Evolutionary conservation across 2,888 invertebrate species (phyloP), one percentile per base, ranked within the genome.

Genomic region (Noctua pronuba): DNA sequence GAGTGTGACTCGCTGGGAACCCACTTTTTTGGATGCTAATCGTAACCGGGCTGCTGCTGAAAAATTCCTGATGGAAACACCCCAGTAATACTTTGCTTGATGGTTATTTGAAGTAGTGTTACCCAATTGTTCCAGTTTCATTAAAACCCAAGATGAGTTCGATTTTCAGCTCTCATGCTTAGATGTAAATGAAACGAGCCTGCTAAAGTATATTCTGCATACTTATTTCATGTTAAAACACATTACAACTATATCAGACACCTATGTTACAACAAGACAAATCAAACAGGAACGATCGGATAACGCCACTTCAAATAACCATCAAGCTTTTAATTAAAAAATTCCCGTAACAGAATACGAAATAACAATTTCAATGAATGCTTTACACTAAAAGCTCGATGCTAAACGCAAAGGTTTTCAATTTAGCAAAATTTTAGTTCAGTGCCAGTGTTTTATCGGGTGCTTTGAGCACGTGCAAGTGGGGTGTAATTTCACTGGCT

Each of bases 351-450:
- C 85, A 82, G 87, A 86, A 88, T 86, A 82, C 83, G 85, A 88
- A 90, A 91, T 89, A 89, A 91, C 90, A 86, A 90, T 92, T 92
- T 91, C 83, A 79, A 90, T 90, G 86, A 91, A 92, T 90, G 91
- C 88, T 91, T 89, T 86, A 83, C 85, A 85, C 85, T 87, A 88
- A 91, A 91, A 90, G 88, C 86, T 86, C 84, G 84, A 86, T 85
- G 86, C 89, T 90, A 90, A 89, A 84, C 90, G 86, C 82, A 88
- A 90, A 85, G 86, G 88, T 88, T 92, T 93, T 91, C 90, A 91
- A 93, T 93, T 93, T 89, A 90, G 86, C 86, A 77, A 88, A 90
- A 92, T 91, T 92, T 92, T 90, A 88, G 86, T 90, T 88, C 86
- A 88, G 88, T 88, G 82, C 77, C 89, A 90, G 90, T 91, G 86